A percentile compares a stretch with the other conserved stretches of the same genome.
These are phyloP conservation scores for Alethe castanea DNA, from an alignment of 2,113 vertebrate species.

Conservation along the genomic window DNA sequence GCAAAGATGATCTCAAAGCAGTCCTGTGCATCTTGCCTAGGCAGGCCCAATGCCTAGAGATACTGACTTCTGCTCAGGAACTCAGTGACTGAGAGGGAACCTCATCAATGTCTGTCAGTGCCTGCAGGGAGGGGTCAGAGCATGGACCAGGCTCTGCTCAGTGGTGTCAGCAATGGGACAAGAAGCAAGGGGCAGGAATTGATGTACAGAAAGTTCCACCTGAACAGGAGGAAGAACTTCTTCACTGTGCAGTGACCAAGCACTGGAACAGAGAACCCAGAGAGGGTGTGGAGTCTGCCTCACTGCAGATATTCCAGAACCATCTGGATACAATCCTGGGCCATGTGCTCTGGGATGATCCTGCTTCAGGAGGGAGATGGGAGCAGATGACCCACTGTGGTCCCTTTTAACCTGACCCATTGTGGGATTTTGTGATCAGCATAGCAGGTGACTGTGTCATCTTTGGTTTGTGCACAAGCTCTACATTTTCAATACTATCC, in stretches of 20 bases:
- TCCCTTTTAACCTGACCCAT: not conserved
- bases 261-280: not conserved
- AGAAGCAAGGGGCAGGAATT: rapidly evolving
- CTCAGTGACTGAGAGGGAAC: not conserved
- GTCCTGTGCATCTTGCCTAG: not conserved
- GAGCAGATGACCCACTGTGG: not conserved
- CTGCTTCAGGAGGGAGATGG: rapidly evolving
- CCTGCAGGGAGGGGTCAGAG: not conserved
- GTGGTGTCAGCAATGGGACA: not conserved
- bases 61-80: not conserved
- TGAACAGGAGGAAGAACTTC: not conserved
- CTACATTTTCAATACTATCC: not conserved
- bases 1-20: not conserved
- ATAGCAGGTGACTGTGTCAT: rapidly evolving
- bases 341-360: not conserved
- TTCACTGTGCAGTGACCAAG: rapidly evolving
- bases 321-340: rapidly evolving
- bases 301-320: not conserved
- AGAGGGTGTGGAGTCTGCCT: not conserved
- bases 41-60: not conserved
- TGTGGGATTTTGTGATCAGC: not conserved
- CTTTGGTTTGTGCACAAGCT: not conserved
- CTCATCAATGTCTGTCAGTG: not conserved
- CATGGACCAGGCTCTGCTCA: not conserved
- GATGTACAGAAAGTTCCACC: not conserved